A percentile compares a stretch with the other conserved stretches of the same genome.
Evolutionary conservation across 2,888 invertebrate genomes (phyloP).

Genomic region (Lycocerus yunnanus): DNA sequence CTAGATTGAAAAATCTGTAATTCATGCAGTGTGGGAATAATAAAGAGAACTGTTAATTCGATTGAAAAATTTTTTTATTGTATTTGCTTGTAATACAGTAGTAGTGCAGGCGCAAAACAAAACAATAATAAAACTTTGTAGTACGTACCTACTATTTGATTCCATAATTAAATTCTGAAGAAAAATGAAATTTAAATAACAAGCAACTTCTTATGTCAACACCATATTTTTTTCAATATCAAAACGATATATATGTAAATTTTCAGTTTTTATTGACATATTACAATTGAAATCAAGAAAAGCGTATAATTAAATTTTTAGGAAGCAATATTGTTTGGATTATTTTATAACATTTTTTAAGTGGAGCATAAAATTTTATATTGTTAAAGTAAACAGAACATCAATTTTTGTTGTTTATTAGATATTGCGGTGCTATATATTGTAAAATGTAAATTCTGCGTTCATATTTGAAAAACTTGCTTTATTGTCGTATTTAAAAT

Average conservation of each 20-base stretch:
- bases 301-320: not conserved
- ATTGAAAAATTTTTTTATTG: conserved; percentile 12
- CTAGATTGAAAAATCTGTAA: conserved; percentile 35
- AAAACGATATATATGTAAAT: not conserved
- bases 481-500: not conserved
- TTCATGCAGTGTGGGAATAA: conserved; percentile 28
- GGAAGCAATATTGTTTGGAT: not conserved
- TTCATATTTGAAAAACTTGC: not conserved
- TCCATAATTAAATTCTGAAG: not conserved
- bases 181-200: not conserved
- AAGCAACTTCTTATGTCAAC: not conserved
- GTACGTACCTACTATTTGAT: not conserved
- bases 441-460: not conserved
- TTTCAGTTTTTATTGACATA: not conserved
- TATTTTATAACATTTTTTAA: not conserved
- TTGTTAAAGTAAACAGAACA: not conserved
- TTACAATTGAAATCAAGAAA: not conserved
- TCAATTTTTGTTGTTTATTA: not conserved
- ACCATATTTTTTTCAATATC: not conserved
- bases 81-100: not conserved
- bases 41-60: conserved; percentile 11
- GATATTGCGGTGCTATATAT: not conserved
- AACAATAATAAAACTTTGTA: not conserved
- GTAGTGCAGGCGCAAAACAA: not conserved
- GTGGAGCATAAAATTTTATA: not conserved